Percentiles rank a stretch among this genome's conserved stretches.
phyloP scores from a whole-genome alignment of 1,140 invertebrate genomes.

The Scaptomyza pallida region DNA sequence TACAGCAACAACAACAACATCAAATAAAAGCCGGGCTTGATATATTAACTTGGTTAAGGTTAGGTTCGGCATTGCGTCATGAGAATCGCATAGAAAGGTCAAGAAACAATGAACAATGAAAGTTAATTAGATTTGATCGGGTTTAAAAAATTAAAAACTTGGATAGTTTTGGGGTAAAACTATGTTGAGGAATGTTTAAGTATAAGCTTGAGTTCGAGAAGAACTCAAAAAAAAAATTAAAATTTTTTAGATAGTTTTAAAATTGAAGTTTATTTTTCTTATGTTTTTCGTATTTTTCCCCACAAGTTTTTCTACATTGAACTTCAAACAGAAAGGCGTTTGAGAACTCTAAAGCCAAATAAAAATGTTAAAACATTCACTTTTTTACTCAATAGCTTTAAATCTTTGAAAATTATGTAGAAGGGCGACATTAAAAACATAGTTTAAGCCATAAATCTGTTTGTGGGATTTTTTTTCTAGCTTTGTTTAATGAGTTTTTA shows the following conservation, averaged over 20 bases:
- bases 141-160: too few species aligned
- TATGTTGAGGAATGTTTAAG: too few species aligned
- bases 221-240: too few species aligned
- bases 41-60: constrained; percentile 17
- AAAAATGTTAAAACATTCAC: not conserved
- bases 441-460: not conserved
- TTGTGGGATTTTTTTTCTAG: too few species aligned
- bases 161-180: too few species aligned
- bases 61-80: not conserved
- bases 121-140: not conserved
- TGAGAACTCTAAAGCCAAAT: not conserved
- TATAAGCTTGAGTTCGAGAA: too few species aligned
- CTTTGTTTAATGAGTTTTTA: too few species aligned
- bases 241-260: too few species aligned
- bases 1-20: too few species aligned
- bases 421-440: not conserved
- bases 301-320: too few species aligned
- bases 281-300: not conserved
- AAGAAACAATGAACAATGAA: not conserved
- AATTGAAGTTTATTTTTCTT: too few species aligned
- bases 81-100: constrained; percentile 12
- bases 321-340: not conserved
- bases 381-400: not conserved
- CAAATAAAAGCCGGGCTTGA: constrained; percentile 18
- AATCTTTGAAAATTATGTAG: not conserved